Evolutionary conservation across 2,888 invertebrate species (phyloP).

Genomic region (Morpho achilles): DNA sequence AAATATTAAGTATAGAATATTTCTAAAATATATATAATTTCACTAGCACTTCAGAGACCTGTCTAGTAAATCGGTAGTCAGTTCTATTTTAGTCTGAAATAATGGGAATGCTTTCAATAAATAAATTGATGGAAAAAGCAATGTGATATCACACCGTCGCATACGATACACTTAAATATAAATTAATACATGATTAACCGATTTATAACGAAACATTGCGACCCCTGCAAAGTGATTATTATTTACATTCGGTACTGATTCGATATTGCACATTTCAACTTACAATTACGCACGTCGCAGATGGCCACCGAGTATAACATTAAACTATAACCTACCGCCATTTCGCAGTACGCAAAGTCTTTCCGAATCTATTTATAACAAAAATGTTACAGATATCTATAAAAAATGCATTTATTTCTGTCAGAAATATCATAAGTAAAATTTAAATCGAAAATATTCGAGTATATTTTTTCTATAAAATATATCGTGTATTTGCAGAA

Average conservation of each 20-base stretch:
- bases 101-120: constrained; percentile 72
- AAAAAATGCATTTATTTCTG: constrained; percentile 4
- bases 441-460: constrained; percentile 10
- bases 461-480: constrained; percentile 7
- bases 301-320: constrained; percentile 40
- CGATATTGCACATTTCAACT: constrained; percentile 75
- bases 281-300: constrained; percentile 58
- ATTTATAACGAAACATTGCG: constrained; percentile 34
- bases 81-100: constrained; percentile 46
- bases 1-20: constrained; percentile 72
- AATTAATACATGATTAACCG: constrained; percentile 45
- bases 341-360: constrained; percentile 5
- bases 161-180: constrained; percentile 43
- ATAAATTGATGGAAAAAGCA: constrained; percentile 56
- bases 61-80: constrained; percentile 48
- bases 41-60: constrained; percentile 43
- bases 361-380: constrained; percentile 4
- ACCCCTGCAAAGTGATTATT: constrained; percentile 35
- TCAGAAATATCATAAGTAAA: constrained; percentile 6
- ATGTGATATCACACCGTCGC: constrained; percentile 42
- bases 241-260: constrained; percentile 58
- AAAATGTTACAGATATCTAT: constrained; percentile 1
- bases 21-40: constrained; percentile 63
- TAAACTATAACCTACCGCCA: constrained; percentile 11
- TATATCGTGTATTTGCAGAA: neutral